A percentile compares a stretch with the other conserved stretches of the same genome.
Conservation (phyloP, 2,888 invertebrate genomes). For the Uropetala carovei region DNA sequence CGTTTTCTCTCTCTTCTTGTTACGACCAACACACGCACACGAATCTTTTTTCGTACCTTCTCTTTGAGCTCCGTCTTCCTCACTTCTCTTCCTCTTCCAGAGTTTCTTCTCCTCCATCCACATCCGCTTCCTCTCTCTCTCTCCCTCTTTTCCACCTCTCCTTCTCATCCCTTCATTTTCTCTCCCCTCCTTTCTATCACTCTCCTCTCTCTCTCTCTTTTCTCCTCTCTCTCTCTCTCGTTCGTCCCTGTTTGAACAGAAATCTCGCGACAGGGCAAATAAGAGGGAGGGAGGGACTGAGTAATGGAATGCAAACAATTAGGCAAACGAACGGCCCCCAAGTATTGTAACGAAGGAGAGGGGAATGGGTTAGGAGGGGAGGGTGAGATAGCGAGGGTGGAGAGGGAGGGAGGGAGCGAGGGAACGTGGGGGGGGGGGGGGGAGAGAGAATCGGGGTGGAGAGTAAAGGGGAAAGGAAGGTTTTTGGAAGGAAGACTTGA, state of each 20-base stretch:
- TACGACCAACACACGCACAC: no score
- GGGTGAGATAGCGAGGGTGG: neutral
- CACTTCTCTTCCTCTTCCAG: neutral
- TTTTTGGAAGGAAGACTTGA: neutral
- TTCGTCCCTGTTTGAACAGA: slow-evolving; percentile 57
- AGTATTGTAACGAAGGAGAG: slow-evolving; percentile 63
- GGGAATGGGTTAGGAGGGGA: slow-evolving; percentile 46
- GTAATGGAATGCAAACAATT: slow-evolving; percentile 64
- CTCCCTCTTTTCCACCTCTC: neutral
- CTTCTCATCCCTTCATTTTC: neutral
- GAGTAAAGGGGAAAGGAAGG: no score
- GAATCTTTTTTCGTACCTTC: neutral
- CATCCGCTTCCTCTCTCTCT: neutral
- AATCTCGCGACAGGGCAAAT: slow-evolving; percentile 63
- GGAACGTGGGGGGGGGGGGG: neutral
- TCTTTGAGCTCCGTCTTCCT: neutral
- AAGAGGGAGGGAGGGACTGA: slow-evolving; percentile 58
- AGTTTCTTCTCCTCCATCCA: neutral
- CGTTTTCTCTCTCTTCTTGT: no score
- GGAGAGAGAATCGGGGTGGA: neutral
- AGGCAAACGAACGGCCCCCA: slow-evolving; percentile 63
- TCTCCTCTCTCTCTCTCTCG: neutral
- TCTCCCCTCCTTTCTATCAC: neutral
- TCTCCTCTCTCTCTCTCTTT: neutral
- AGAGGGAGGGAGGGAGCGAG: neutral